Conservation (phyloP, 2,113 vertebrate genomes). For the Campylorhamphus procurvoides region DNA sequence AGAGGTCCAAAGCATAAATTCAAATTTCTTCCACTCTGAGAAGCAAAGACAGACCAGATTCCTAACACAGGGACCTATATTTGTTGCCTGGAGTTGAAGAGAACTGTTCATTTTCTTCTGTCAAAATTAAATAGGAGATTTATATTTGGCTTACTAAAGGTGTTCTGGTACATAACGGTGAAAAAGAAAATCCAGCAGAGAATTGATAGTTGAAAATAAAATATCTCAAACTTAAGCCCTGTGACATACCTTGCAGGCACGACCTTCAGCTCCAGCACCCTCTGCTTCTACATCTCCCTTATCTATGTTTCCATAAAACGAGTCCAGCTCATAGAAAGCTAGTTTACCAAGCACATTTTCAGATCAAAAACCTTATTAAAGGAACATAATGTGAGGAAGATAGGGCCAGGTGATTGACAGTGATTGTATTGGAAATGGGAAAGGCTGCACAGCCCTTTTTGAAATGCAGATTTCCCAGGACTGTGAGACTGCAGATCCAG, state of each 20-base stretch:
- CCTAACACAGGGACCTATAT: not conserved
- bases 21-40: not conserved
- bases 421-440: not conserved
- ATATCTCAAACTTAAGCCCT: not conserved
- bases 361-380: constrained; percentile 46
- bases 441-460: not conserved
- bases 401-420: not conserved
- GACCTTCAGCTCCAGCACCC: not conserved
- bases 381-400: constrained; percentile 20
- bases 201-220: not conserved
- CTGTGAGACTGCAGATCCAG: not conserved
- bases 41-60: not conserved
- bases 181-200: not conserved
- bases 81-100: not conserved
- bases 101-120: not conserved
- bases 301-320: not conserved
- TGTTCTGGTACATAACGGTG: not conserved
- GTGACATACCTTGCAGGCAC: not conserved
- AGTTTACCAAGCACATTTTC: not conserved
- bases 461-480: constrained; percentile 13
- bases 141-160: not conserved
- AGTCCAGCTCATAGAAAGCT: not conserved
- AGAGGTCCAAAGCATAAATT: not conserved
- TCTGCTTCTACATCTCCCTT: not conserved
- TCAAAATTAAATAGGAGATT: not conserved